Evolutionary conservation across 2,888 invertebrate genomes (phyloP).

Genomic region (Cephus rjabovi): DNA sequence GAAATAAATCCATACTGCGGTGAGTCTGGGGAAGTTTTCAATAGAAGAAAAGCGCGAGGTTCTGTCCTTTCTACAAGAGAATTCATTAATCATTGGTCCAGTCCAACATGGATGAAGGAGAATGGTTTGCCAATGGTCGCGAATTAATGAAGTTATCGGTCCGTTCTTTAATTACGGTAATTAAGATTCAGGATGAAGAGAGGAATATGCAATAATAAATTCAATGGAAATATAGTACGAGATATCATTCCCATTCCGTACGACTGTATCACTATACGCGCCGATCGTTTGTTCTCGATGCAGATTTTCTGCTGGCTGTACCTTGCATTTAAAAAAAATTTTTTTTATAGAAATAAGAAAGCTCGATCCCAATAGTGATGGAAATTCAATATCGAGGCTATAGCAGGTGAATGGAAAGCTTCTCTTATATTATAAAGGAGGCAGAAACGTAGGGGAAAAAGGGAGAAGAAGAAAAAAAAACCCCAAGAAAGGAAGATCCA

Average conservation of each 20-base stretch:
- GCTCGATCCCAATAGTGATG: constrained; percentile 17
- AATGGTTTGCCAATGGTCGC: neutral
- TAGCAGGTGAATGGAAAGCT: constrained; percentile 14
- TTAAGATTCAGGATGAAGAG: neutral
- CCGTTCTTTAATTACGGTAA: neutral
- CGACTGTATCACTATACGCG: neutral
- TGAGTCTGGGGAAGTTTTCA: neutral
- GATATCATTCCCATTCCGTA: neutral
- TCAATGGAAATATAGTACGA: neutral
- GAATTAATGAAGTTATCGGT: neutral
- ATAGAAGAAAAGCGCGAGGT: neutral
- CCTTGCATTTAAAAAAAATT: neutral
- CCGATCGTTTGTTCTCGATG: neutral
- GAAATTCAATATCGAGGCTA: constrained; percentile 40
- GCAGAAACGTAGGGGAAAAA: constrained; percentile 12
- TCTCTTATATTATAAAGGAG: neutral
- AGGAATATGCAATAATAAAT: neutral
- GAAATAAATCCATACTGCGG: neutral
- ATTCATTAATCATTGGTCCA: neutral
- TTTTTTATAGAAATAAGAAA: constrained; percentile 13
- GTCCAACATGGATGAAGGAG: neutral
- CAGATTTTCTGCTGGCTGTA: neutral
- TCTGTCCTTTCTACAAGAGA: neutral
- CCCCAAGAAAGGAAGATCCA: constrained; percentile 12
- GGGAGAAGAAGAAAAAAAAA: neutral